Evolutionary conservation across 2,797 vertebrate genomes (phyloP), one percentile per base, ranked within the genome.

Genomic region (Clarias platycephalus): DNA sequence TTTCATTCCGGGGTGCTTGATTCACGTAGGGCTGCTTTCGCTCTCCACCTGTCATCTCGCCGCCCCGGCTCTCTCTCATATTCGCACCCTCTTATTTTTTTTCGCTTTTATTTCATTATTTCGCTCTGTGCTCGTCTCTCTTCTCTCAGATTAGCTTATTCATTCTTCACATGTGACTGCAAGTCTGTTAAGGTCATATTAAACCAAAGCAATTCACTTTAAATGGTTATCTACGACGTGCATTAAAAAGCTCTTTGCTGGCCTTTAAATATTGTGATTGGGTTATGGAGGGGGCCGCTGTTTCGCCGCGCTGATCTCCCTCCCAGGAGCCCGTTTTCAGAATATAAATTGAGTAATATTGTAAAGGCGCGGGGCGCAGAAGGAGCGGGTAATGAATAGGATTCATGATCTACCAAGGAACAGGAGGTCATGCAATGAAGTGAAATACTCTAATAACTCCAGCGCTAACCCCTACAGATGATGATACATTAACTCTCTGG

Each of bases 341-440:
- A 96, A 96, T 97, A 97, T 97, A 98, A 97, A 99, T 97, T 96
- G 96, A 97, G 95, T 95, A 96, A 97, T 97, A 96, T 97, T 97
- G 96, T 96, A 97, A 96, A 95, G 92, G 94, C 94, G 92, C 89
- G 92, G 91, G 96, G 95, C 95, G 95, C 95, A 94, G 93, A 94
- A 96, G 95, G 96, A 96, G 94, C 91, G 94, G 93, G 84, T 97
- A 97, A 98, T 97, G 97, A 97, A 96, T 97, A 95, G 93, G 94
- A 97, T 96, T 96, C 96, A 95, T 96, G 95, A 95, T 96, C 96
- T 96, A 93, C 93, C 91, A 94, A 95, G 95, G 97, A 96, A 96
- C 96, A 96, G 96, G 95, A 95, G 97, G 97, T 97, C 96, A 96
- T 91, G 91, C 92, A 94, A 95, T 93, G 95, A 97, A 97, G 96